Evolutionary conservation across 2,797 vertebrate species (phyloP).

Genomic region (Sandelia bainsii): DNA sequence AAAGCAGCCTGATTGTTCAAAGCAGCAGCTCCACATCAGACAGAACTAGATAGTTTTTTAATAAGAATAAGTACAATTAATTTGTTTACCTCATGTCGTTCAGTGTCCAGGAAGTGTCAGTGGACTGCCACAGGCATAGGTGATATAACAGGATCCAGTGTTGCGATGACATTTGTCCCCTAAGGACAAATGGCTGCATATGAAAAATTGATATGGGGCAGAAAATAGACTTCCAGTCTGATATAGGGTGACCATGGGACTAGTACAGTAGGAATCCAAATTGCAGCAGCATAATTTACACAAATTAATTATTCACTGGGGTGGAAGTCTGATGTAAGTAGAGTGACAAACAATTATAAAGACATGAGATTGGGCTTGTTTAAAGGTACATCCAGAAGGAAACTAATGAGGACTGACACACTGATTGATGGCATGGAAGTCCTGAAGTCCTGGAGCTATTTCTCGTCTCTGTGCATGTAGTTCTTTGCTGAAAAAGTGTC

Average conservation of each 20-base stretch:
- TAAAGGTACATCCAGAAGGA: constrained; percentile 67
- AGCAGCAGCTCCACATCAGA: constrained; percentile 16
- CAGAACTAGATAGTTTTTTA: constrained; percentile 53
- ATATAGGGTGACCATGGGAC: constrained; percentile 65
- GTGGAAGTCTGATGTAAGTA: constrained; percentile 66
- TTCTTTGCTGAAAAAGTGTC: constrained; percentile 26
- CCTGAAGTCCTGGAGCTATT: constrained; percentile 52
- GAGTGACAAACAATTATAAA: constrained; percentile 75
- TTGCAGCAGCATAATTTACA: constrained; percentile 76
- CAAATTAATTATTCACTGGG: constrained; percentile 78
- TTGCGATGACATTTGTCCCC: constrained; percentile 76
- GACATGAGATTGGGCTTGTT: constrained; percentile 75
- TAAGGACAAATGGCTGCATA: constrained; percentile 79
- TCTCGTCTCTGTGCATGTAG: constrained; percentile 52
- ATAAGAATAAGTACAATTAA: constrained; percentile 45
- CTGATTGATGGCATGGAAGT: constrained; percentile 69
- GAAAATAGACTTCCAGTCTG: constrained; percentile 81
- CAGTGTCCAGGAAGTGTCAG: constrained; percentile 65
- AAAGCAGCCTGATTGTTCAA: constrained; percentile 37
- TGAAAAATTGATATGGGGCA: constrained; percentile 84
- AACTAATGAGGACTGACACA: constrained; percentile 70
- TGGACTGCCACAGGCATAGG: constrained; percentile 55
- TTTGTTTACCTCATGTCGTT: constrained; percentile 32
- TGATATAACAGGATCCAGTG: constrained; percentile 68
- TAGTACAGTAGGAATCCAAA: constrained; percentile 62